Evolutionary conservation across 2,797 vertebrate genomes (phyloP), one percentile per base, ranked within the genome.

Genomic region (Acipenser transmontanus): DNA sequence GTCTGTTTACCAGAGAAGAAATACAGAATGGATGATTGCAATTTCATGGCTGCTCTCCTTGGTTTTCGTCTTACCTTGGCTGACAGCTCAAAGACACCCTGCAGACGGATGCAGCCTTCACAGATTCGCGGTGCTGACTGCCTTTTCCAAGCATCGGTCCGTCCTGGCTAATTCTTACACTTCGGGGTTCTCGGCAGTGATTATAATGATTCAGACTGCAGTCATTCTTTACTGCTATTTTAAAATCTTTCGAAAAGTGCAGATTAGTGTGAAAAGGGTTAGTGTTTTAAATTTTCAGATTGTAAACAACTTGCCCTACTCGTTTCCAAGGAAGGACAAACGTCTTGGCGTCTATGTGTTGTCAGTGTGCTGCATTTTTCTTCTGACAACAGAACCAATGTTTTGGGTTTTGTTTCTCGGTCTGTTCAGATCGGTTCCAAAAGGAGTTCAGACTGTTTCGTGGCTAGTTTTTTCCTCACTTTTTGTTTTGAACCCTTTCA

Each of bases 231-330:
- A 90, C 72, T 93, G 91, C 77, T 94, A 93, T 82, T 87, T 91
- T 62, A 89, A 89, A 77, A 94, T 94, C 77, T 89, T 93, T 75
- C 85, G 91, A 69, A 86, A 88, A 60, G 91, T 93, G 69, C 88
- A 90, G 63, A 89, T 87, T 75, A 94, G 91, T 49, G 88, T 91
- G 71, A 93, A 93, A 76, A 79, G 92, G 69, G 91, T 94, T 74
- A 93, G 92, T 70, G 89, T 93, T 63, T 88, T 94, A 71, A 90
- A 93, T 75, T 93, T 94, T 78, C 92, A 91, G 73, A 86, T 92
- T 59, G 87, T 91, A n/a, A 91, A 91, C 74, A 90, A 92, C 79
- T 84, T 93, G 56, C 91, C 91, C 9, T 93, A 86, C 72, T 71
- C 82, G 8, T 78, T 81, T 69, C 84, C 49, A 48, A 80, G 84